Evolutionary conservation across 2,113 vertebrate species (phyloP), one percentile per base, ranked within the genome.

Genomic region (Heliornis fulica): DNA sequence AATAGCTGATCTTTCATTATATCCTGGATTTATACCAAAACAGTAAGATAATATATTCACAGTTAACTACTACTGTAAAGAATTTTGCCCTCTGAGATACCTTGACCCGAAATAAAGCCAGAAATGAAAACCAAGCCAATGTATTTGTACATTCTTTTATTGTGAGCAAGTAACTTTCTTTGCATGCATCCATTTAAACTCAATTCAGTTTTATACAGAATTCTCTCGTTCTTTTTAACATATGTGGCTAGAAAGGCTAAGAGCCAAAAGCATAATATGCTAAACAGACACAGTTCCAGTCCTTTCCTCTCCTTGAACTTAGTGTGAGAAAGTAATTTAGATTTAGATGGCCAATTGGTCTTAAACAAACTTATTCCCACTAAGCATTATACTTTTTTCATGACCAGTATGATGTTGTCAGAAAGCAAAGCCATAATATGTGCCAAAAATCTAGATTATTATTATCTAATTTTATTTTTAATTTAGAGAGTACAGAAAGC

Each of bases 241-340:
- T 66, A 36, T 70, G 63, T 78, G 61, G 26, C 60, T 90, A 41
- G 78, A 66, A 91, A 90, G 14, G 22, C 29, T 87, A 54, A 95
- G 59, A 16, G 79, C 51, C 50, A 59, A 94, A 89, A 88, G 57
- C 56, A n/a, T 77, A 26, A 50, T 83, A 21, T 59, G 40, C 32
- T 94, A 57, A 92, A 74, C 38, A 64, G 60, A 32, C 32, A 10
- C 17, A 18, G 8, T 72, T 88, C 46, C 81, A 76, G 74, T 70
- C 29, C 89, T 90, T 94, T 75, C 50, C 19, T 43, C 36, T 74
- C 75, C 92, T 97, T 95, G 81, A 95, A 79, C 28, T 92, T 90
- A 79, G 77, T 76, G 74, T 46, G 91, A 89, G 91, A 90, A 92
- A 93, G 65, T 36, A 85, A 64, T 87, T 94, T 54, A 66, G 63